Conservation (phyloP, 2,797 vertebrate species). For the Scleropages formosus region DNA sequence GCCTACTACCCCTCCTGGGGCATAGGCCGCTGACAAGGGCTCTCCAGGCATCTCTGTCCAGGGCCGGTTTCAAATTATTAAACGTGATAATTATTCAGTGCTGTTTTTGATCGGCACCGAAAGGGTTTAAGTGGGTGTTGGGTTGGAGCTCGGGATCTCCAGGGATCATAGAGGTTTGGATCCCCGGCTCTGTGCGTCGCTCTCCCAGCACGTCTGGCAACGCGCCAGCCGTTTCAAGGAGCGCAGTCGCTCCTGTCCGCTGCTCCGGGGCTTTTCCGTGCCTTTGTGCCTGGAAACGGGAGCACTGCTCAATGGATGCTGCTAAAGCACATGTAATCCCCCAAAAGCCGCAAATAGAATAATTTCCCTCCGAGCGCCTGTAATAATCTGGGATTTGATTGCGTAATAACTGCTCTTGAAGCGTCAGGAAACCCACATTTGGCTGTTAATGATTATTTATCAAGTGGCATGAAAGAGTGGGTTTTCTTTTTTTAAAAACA, state of each 20-base stretch:
- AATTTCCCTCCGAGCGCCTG: conserved; percentile 13
- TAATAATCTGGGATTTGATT: conserved; percentile 26
- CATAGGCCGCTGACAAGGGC: too few species aligned
- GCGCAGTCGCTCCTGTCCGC: not conserved
- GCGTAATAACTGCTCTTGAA: conserved; percentile 21
- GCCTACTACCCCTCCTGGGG: too few species aligned
- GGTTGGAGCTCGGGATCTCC: too few species aligned
- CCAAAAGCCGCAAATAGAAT: conserved; percentile 29
- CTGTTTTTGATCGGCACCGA: not conserved
- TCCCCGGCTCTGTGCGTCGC: conserved; percentile 1
- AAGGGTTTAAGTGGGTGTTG: not conserved
- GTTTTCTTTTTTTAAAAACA: not conserved
- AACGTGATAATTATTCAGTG: too few species aligned
- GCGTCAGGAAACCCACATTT: conserved; percentile 7
- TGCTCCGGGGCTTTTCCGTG: conserved; percentile 7
- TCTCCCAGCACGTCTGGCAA: conserved; percentile 1
- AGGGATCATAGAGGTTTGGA: conserved; percentile 17
- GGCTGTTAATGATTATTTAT: conserved; percentile 4
- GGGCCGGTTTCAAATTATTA: too few species aligned
- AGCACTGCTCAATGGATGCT: conserved; percentile 28
- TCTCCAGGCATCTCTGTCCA: too few species aligned
- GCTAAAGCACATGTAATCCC: conserved; percentile 33
- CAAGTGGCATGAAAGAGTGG: not conserved
- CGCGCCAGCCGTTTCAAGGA: conserved; percentile 32
- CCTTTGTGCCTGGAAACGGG: not conserved